Conservation (phyloP, 2,888 invertebrate genomes). For the Epirrhoe alternata region DNA sequence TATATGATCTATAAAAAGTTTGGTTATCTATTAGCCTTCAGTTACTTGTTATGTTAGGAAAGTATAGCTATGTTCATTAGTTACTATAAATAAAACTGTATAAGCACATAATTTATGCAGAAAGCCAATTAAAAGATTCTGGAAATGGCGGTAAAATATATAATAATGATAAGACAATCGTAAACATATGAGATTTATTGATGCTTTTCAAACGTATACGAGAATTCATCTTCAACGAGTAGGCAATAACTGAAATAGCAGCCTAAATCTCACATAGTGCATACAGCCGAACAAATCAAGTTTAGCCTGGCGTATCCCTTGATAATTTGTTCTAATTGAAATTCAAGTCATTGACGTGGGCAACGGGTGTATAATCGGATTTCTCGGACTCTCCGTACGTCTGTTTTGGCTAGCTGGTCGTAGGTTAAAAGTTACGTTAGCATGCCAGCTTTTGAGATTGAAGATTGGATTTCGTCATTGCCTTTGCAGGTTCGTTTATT, state of each 20-base stretch:
- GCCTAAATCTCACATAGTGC: conserved; percentile 55
- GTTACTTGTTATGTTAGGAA: too few relatives aligned
- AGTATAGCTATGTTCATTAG: too few relatives aligned
- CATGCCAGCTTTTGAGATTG: neutral
- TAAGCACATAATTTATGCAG: too few relatives aligned
- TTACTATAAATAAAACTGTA: too few relatives aligned
- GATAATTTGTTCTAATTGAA: conserved; percentile 88
- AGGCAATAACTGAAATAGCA: conserved; percentile 5
- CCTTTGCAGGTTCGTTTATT: too few relatives aligned
- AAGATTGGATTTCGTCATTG: too few relatives aligned
- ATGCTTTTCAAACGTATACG: neutral
- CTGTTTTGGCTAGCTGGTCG: conserved; percentile 18
- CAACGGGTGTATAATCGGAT: conserved; percentile 84
- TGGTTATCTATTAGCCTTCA: too few relatives aligned
- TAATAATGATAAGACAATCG: too few relatives aligned
- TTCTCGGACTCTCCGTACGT: conserved; percentile 34
- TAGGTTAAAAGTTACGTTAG: conserved; percentile 14
- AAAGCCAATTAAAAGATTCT: too few relatives aligned
- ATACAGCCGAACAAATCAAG: conserved; percentile 74
- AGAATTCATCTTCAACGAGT: neutral
- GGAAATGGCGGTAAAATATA: too few relatives aligned
- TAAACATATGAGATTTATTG: neutral
- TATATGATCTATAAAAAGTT: too few relatives aligned
- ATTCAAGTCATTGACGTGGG: conserved; percentile 88
- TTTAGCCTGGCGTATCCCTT: conserved; percentile 81